phyloP scores from a whole-genome alignment of 1,140 invertebrate species.

The Chlorops oryzae region DNA sequence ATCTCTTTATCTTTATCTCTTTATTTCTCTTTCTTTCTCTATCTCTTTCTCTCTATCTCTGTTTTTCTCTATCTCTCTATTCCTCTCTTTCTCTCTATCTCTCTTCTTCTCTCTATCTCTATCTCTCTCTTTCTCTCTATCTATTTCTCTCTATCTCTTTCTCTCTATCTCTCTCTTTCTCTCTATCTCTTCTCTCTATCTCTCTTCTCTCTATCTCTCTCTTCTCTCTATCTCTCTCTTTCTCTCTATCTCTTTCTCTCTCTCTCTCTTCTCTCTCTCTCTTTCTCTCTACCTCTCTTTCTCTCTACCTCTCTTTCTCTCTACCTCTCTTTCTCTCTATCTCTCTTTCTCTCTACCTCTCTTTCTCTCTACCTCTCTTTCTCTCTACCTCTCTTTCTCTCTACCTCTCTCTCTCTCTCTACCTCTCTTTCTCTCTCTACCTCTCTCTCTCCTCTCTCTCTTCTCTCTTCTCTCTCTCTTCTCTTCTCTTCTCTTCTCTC shows the following conservation, averaged over 20 bases:
- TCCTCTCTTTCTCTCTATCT: background rate
- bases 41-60: background rate
- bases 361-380: background rate
- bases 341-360: background rate
- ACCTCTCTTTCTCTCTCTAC: background rate
- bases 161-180: background rate
- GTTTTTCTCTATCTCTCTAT: background rate
- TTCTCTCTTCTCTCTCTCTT: background rate
- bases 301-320: background rate
- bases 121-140: background rate
- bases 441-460: background rate
- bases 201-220: background rate
- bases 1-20: background rate
- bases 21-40: background rate
- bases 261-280: background rate
- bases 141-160: background rate
- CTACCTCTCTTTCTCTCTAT: background rate
- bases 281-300: background rate
- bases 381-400: background rate
- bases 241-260: background rate
- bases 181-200: background rate
- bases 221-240: background rate
- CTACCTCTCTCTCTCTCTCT: background rate
- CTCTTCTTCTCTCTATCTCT: background rate
- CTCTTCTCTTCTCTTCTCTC: background rate